phyloP scores from a whole-genome alignment of 2,113 vertebrate species.

The Alethe diademata region DNA sequence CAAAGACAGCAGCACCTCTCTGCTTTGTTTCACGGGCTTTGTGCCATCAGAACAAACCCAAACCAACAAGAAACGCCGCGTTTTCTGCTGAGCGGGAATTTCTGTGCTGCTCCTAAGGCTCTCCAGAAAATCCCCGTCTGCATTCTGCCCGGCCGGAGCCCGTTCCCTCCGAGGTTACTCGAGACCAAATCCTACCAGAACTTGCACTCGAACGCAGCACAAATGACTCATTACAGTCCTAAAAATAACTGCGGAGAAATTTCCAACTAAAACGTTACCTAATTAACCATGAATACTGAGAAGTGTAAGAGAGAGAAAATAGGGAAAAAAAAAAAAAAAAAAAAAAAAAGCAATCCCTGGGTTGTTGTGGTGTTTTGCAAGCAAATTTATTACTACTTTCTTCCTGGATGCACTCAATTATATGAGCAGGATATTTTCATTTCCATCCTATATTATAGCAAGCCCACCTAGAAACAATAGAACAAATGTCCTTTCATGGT shows the following conservation, averaged over 20 bases:
- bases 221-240: slow-evolving; percentile 33
- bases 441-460: neutral
- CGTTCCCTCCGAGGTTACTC: neutral
- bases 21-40: neutral
- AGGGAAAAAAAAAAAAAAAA: rapidly evolving
- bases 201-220: neutral
- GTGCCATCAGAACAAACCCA: neutral
- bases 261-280: slow-evolving; percentile 35
- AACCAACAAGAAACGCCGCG: neutral
- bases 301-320: neutral
- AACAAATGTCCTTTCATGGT: neutral
- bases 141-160: neutral
- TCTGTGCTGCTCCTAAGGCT: neutral
- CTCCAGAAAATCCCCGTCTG: neutral
- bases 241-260: slow-evolving; percentile 51
- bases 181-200: slow-evolving; percentile 18
- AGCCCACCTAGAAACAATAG: neutral
- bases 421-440: neutral
- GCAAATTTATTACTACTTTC: neutral
- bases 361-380: neutral
- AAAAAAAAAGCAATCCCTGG: neutral
- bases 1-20: neutral
- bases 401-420: neutral
- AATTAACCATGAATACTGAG: slow-evolving; percentile 44
- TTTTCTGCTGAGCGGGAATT: neutral